Percentiles rank a stretch among this genome's conserved stretches.
phyloP scores from a whole-genome alignment of 2,113 vertebrate genomes.

The Oryzias celebensis region DNA sequence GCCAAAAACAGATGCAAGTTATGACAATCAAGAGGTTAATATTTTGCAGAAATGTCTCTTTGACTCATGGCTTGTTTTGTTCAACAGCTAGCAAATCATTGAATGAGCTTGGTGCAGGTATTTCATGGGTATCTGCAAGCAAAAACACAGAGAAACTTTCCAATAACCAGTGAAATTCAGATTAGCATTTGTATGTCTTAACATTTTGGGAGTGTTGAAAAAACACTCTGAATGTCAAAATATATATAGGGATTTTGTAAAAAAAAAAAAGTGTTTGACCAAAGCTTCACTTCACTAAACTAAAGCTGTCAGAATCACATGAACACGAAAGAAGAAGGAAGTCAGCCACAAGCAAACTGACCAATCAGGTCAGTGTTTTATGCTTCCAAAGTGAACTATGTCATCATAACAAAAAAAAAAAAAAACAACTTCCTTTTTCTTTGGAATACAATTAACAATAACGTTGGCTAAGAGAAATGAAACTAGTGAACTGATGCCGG shows the following conservation, averaged over 20 bases:
- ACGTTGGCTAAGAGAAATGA: slow-evolving; percentile 44
- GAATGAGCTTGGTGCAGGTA: slow-evolving; percentile 4
- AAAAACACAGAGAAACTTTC: neutral
- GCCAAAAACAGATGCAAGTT: neutral
- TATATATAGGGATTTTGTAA: too few species aligned
- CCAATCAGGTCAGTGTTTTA: slow-evolving; percentile 54
- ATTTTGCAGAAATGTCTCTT: slow-evolving; percentile 1
- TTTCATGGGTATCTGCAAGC: neutral
- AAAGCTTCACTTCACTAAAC: neutral
- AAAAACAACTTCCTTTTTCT: slow-evolving; percentile 60
- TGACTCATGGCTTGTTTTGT: neutral
- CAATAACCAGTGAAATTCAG: neutral
- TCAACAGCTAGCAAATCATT: slow-evolving; percentile 7
- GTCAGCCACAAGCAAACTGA: slow-evolving; percentile 12
- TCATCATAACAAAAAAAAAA: slow-evolving; percentile 25
- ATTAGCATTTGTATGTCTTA: too few species aligned
- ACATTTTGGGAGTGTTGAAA: too few species aligned
- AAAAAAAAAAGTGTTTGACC: neutral
- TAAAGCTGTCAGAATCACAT: slow-evolving; percentile 28
- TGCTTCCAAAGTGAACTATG: slow-evolving; percentile 58
- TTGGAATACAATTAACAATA: neutral
- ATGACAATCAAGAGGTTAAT: slow-evolving; percentile 1
- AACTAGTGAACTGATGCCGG: slow-evolving; percentile 50
- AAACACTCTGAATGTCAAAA: neutral
- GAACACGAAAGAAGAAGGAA: slow-evolving; percentile 36